Conservation (phyloP, 2,113 vertebrate genomes). For the Neotragus pygmaeus region DNA sequence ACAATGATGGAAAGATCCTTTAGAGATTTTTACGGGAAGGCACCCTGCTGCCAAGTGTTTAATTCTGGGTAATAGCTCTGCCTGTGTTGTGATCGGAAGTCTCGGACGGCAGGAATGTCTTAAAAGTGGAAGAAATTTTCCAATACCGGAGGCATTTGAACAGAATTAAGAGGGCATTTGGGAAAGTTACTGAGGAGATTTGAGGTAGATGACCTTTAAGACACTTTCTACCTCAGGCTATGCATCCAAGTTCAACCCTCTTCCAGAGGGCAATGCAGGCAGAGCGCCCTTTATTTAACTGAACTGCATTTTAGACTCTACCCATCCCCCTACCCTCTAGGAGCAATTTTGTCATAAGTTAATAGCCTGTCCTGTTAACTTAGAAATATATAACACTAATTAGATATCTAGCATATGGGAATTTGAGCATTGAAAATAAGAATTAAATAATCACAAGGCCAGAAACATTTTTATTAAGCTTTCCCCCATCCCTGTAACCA, state of each 20-base stretch:
- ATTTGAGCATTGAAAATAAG: conserved; percentile 41
- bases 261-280: background rate
- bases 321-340: background rate
- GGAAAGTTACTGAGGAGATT: background rate
- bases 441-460: conserved; percentile 29
- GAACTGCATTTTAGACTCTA: background rate
- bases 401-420: conserved; percentile 10
- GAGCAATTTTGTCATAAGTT: conserved; percentile 27
- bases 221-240: background rate
- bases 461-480: conserved; percentile 8
- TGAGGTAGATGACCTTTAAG: background rate
- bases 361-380: conserved; percentile 29
- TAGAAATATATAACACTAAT: conserved; percentile 30
- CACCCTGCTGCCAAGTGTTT: background rate
- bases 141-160: background rate
- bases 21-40: background rate
- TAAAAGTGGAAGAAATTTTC: background rate
- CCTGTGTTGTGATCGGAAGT: background rate
- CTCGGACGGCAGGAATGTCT: background rate
- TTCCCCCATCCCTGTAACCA: background rate
- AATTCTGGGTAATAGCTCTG: background rate
- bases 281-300: background rate
- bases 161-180: background rate
- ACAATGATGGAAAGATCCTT: background rate
- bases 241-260: background rate